phyloP scores from a whole-genome alignment of 2,797 vertebrate species.

The Propithecus deckenii region DNA sequence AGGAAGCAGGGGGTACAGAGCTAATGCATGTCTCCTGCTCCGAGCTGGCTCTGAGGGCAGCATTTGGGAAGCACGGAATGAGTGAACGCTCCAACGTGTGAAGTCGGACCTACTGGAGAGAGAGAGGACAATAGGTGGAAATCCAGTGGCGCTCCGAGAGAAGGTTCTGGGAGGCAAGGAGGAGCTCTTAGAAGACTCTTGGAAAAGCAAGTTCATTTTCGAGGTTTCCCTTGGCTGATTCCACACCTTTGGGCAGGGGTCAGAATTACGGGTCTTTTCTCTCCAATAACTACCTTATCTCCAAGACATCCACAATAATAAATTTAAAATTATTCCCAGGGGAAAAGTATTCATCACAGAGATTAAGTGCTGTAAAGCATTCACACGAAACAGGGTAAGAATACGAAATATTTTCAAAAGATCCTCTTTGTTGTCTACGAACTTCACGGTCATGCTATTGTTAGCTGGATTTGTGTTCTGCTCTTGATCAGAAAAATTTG shows the following conservation, averaged over 20 bases:
- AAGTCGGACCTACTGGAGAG: not conserved
- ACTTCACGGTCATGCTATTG: not conserved
- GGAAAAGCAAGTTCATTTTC: not conserved
- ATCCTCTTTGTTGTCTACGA: not conserved
- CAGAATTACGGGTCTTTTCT: not conserved
- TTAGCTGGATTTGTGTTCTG: not conserved
- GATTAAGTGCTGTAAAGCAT: not conserved
- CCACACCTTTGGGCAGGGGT: not conserved
- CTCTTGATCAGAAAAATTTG: not conserved
- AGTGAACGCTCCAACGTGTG: not conserved
- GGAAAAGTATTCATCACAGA: not conserved
- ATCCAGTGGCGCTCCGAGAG: not conserved
- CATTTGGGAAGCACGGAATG: not conserved
- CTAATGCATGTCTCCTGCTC: constrained; percentile 1
- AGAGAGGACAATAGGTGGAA: not conserved
- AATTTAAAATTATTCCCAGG: not conserved
- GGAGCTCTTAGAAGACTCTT: not conserved
- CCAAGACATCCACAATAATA: not conserved
- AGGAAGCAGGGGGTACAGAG: not conserved
- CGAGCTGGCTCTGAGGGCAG: accelerated
- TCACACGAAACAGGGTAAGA: not conserved
- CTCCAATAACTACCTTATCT: not conserved
- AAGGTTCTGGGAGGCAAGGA: not conserved
- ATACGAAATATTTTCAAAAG: not conserved
- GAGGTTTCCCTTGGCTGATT: not conserved